A percentile compares a stretch with the other conserved stretches of the same genome.
These are phyloP conservation scores for Muntiacus reevesi DNA, from an alignment of 2,113 vertebrate genomes.

Conservation along the genomic window DNA sequence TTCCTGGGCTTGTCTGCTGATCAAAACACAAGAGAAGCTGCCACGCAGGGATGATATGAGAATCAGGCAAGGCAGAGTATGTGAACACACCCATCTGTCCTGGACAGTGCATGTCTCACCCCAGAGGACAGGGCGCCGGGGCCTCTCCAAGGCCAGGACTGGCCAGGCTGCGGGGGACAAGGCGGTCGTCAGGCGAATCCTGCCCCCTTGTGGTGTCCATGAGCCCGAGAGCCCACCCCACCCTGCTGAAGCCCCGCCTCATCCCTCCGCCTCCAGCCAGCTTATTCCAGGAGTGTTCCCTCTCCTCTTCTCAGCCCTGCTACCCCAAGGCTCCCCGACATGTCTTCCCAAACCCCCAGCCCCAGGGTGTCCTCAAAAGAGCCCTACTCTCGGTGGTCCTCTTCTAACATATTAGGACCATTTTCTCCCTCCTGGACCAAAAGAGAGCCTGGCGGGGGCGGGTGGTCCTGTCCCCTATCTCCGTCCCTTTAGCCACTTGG, in stretches of 20 bases:
- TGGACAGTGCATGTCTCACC: not conserved
- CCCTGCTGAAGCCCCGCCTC: not conserved
- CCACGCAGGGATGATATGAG: accelerated
- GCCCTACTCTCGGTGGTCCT: not conserved
- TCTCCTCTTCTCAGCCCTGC: not conserved
- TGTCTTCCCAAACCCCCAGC: not conserved
- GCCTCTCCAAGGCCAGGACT: not conserved
- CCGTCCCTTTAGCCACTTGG: not conserved
- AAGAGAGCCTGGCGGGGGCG: not conserved
- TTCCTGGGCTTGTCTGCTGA: not conserved
- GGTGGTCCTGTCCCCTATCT: not conserved
- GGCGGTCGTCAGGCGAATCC: slow-evolving; percentile 60
- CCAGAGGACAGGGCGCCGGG: accelerated
- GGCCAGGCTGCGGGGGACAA: not conserved
- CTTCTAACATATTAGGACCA: not conserved
- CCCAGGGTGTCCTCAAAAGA: not conserved
- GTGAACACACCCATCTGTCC: not conserved
- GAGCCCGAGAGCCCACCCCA: not conserved
- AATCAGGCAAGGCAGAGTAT: not conserved
- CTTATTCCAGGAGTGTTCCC: not conserved
- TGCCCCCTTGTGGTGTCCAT: slow-evolving; percentile 72
- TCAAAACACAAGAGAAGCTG: not conserved
- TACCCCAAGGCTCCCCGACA: not conserved
- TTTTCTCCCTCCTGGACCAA: not conserved
- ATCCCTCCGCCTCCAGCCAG: not conserved